These are phyloP conservation scores for Drosophila rufa DNA, from an alignment of 1,140 invertebrate species.

Conservation along the genomic window DNA sequence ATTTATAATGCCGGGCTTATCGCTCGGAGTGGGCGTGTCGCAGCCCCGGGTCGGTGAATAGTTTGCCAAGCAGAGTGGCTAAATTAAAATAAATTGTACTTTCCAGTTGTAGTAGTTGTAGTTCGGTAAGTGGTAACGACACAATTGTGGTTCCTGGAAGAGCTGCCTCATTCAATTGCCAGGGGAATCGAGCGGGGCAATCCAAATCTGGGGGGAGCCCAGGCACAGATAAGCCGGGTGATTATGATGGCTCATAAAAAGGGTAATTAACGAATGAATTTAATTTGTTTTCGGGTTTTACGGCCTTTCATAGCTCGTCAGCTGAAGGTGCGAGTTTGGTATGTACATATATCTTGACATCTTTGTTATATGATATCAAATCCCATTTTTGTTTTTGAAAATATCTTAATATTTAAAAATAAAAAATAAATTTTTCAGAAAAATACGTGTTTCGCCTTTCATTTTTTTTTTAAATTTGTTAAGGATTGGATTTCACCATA, in stretches of 20 bases:
- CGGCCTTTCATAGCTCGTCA: neutral
- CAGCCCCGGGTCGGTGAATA: constrained; percentile 19
- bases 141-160: constrained; percentile 25
- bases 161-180: constrained; percentile 10
- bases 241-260: constrained; percentile 36
- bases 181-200: constrained; percentile 1
- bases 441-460: neutral
- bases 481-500: neutral
- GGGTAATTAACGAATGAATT: constrained; percentile 29
- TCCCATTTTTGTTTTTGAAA: neutral
- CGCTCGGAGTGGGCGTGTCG: constrained; percentile 44
- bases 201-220: constrained; percentile 16
- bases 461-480: neutral
- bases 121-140: constrained; percentile 67
- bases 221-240: constrained; percentile 43
- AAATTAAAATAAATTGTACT: constrained; percentile 77
- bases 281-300: constrained; percentile 27
- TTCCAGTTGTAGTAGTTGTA: constrained; percentile 58
- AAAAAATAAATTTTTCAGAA: neutral
- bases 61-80: constrained; percentile 60
- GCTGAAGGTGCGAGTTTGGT: neutral
- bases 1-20: constrained; percentile 37
- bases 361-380: neutral
- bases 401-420: neutral
- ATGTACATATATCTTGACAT: neutral